Evolutionary conservation across 1,140 invertebrate species (phyloP), one percentile per base, ranked within the genome.

Genomic region (Hyles euphorbiae): DNA sequence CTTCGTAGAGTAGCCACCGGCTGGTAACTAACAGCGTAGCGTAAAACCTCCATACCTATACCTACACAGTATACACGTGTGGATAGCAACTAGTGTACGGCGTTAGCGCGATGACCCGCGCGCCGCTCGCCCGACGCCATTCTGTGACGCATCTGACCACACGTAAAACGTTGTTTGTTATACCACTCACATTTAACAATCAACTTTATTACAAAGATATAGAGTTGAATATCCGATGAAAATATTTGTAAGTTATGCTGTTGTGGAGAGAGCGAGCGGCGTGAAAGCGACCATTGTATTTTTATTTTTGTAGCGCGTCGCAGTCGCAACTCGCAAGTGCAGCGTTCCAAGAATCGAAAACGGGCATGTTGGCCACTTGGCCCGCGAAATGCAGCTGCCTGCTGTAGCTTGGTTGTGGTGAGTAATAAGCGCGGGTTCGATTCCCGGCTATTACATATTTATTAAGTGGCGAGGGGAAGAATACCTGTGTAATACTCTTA

Each of bases 271-370:
- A 54, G 50, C 22, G 34, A 49, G 56, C 34, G 48, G 59, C 64
- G 64, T 49, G 64, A 66, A 66, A 66, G 64, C 59, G 67, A 69
- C 67, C 65, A 74, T 72, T 80, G 68, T 81, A 67, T 79, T 65
- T 64, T 81, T 78, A 78, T 81, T 81, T 81, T 68, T 72, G 68
- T 74, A 68, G 47, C 54, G 56, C 53, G 44, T 62, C 68, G 68
- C 69, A 65, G 64, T 67, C 71, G 63, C 60, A 72, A 22, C 22
- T 22, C 68, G 66, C 74, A 78, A 80, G 72, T 78, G 77, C 73
- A 76, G 64, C 69, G 76, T 79, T 79, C 80, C 73, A 63, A 74
- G 74, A 79, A 83, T 62, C 63, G 47, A 61, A 65, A 65, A 65
- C 59, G 61, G 63, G 58, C 56, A 65, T 44, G 34, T 49, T 51